Conservation (phyloP, 2,797 vertebrate species). For the Trichosurus vulpecula region DNA sequence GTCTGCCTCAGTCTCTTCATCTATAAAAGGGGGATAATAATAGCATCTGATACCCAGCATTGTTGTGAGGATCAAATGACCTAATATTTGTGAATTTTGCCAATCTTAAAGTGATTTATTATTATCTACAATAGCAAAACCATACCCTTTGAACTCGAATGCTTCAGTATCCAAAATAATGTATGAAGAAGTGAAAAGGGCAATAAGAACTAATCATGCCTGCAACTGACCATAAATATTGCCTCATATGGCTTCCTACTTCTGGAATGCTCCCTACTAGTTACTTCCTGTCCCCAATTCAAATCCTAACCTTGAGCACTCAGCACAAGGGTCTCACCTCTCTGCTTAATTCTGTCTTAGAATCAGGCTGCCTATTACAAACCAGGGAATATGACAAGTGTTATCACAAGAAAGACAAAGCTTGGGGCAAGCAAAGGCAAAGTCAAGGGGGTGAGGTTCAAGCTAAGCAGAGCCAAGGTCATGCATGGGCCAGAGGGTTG, state of each 20-base stretch:
- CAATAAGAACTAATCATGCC: background rate
- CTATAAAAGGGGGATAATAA: background rate
- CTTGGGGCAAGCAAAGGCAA: background rate
- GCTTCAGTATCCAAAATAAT: background rate
- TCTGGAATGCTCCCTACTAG: conserved; percentile 3
- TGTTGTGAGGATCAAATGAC: background rate
- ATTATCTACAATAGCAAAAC: background rate
- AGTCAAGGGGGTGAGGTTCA: background rate
- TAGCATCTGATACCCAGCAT: background rate
- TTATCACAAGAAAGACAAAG: background rate
- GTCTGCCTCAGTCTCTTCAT: background rate
- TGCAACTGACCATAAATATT: background rate
- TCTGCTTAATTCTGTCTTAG: background rate
- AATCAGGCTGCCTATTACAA: background rate
- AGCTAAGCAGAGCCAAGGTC: background rate
- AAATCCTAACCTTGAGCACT: background rate
- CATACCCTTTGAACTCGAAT: background rate
- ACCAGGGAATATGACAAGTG: background rate
- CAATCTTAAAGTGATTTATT: background rate
- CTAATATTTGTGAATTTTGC: background rate
- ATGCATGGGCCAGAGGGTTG: background rate
- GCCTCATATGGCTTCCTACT: background rate
- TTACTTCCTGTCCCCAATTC: background rate
- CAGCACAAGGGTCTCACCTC: background rate
- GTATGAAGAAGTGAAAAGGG: background rate